A percentile compares a stretch with the other conserved stretches of the same genome.
phyloP scores from a whole-genome alignment of 2,888 invertebrate species.

The Hyppa rectilinea region DNA sequence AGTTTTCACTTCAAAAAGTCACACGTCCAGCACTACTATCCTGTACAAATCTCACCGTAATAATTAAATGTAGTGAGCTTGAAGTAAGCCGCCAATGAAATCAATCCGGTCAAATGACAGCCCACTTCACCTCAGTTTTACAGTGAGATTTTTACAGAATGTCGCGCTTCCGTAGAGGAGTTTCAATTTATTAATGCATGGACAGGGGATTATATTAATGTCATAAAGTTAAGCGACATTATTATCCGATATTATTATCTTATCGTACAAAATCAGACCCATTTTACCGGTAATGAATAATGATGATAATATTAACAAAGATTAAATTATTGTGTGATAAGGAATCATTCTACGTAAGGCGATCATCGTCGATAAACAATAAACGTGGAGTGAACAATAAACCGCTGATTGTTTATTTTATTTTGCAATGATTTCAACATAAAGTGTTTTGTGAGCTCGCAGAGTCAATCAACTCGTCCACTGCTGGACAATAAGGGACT shows the following conservation, averaged over 20 bases:
- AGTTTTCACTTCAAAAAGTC: too few relatives aligned
- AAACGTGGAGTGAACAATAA: constrained; percentile 38
- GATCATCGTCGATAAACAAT: constrained; percentile 64
- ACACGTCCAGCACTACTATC: too few relatives aligned
- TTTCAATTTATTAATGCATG: not conserved
- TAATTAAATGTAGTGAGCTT: too few relatives aligned
- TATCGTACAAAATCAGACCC: constrained; percentile 75
- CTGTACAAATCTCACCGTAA: too few relatives aligned
- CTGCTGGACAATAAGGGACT: not conserved
- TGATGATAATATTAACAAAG: constrained; percentile 59
- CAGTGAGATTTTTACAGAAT: not conserved
- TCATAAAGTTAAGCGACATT: not conserved
- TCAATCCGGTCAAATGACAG: too few relatives aligned
- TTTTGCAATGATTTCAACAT: constrained; percentile 29
- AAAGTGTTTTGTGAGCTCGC: constrained; percentile 20
- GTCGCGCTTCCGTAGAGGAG: not conserved
- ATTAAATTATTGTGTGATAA: constrained; percentile 65
- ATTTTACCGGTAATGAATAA: constrained; percentile 71
- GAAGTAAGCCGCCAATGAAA: too few relatives aligned
- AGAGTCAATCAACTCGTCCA: constrained; percentile 24
- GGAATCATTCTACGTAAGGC: constrained; percentile 66
- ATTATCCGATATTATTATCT: constrained; percentile 45
- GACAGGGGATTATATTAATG: not conserved
- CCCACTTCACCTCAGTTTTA: too few relatives aligned
- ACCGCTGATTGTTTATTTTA: constrained; percentile 13